These are phyloP conservation scores for Shargacucullia verbasci DNA, from an alignment of 2,888 invertebrate species.

Conservation along the genomic window DNA sequence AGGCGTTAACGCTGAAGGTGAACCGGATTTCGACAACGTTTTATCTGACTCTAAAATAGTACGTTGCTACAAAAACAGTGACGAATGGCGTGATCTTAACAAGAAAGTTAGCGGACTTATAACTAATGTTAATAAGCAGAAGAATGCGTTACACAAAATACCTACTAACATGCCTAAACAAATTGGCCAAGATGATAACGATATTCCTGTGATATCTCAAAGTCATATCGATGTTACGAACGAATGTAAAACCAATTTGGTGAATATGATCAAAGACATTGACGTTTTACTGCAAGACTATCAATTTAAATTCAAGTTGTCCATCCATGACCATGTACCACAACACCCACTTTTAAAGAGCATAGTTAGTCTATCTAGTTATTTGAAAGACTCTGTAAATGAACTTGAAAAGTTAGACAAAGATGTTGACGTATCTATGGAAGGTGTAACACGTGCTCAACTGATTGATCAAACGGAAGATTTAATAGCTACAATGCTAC, in stretches of 20 bases:
- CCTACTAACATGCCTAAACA: slow-evolving; percentile 69
- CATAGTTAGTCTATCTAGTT: slow-evolving; percentile 66
- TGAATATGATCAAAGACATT: slow-evolving; percentile 66
- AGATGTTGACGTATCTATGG: slow-evolving; percentile 64
- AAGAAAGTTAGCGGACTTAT: slow-evolving; percentile 74
- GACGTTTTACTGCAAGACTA: slow-evolving; percentile 71
- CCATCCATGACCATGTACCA: slow-evolving; percentile 57
- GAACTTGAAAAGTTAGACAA: slow-evolving; percentile 67
- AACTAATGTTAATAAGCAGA: slow-evolving; percentile 76
- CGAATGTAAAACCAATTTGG: slow-evolving; percentile 71
- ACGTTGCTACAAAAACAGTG: slow-evolving; percentile 77
- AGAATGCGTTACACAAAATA: slow-evolving; percentile 74
- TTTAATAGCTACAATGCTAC: slow-evolving; percentile 74
- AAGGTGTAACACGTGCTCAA: slow-evolving; percentile 57
- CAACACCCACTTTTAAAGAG: slow-evolving; percentile 77
- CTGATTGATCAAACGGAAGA: slow-evolving; percentile 76
- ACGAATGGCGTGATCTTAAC: slow-evolving; percentile 77
- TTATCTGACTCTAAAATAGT: slow-evolving; percentile 77
- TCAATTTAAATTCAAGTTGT: slow-evolving; percentile 69
- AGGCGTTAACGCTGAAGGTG: slow-evolving; percentile 59
- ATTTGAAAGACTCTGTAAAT: slow-evolving; percentile 66
- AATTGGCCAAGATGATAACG: slow-evolving; percentile 60
- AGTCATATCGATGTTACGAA: slow-evolving; percentile 74
- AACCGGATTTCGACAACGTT: slow-evolving; percentile 77
- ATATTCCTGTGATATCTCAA: slow-evolving; percentile 70